Evolutionary conservation across 1,140 invertebrate genomes (phyloP).

Genomic region (Eueides isabella): DNA sequence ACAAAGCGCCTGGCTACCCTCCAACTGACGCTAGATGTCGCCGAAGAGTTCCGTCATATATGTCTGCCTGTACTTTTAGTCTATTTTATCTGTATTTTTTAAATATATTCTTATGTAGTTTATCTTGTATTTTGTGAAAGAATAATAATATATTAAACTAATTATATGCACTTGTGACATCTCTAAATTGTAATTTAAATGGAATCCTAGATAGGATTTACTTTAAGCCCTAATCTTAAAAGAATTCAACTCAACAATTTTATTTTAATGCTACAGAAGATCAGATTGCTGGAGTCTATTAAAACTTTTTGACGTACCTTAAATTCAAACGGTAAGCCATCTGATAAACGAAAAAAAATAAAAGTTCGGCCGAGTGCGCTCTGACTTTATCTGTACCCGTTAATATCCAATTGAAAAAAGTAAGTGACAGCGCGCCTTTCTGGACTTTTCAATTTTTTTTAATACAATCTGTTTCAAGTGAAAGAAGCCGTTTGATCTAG

Average conservation of each 20-base stretch:
- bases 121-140: not conserved
- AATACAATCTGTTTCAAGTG: constrained; percentile 2
- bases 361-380: constrained; percentile 51
- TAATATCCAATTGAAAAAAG: constrained; percentile 80
- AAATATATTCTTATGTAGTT: not conserved
- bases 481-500: not conserved
- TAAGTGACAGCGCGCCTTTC: constrained; percentile 58
- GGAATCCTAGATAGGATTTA: constrained; percentile 11
- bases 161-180: not conserved
- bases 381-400: constrained; percentile 73
- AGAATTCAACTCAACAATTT: constrained; percentile 42
- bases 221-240: constrained; percentile 11
- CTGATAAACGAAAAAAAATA: constrained; percentile 71
- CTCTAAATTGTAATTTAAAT: not conserved
- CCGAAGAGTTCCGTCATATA: constrained; percentile 41
- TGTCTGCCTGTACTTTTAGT: constrained; percentile 1
- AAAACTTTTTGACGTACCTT: constrained; percentile 79
- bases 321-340: constrained; percentile 79
- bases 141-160: not conserved
- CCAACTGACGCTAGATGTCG: constrained; percentile 65
- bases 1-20: constrained; percentile 66
- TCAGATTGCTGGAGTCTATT: constrained; percentile 78
- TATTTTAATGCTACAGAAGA: constrained; percentile 56
- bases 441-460: constrained; percentile 25
- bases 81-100: constrained; percentile 21